Percentiles rank a stretch among this genome's conserved stretches.
Conservation (phyloP, 2,888 invertebrate genomes). For the Scaeva pyrastri region DNA sequence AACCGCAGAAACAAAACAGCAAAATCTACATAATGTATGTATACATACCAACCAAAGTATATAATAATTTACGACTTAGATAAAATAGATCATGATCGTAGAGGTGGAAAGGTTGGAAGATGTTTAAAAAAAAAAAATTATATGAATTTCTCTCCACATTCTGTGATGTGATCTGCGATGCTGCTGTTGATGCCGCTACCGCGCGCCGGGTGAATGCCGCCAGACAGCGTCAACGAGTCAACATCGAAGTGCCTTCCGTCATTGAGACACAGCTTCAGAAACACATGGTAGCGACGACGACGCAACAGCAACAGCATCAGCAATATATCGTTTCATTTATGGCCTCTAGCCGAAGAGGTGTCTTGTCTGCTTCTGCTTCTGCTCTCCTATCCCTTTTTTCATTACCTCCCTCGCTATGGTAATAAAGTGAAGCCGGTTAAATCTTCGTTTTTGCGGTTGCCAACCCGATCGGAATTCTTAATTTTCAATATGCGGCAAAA, state of each 20-base stretch:
- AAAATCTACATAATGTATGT: background rate
- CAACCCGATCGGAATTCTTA: background rate
- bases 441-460: conserved; percentile 22
- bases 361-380: conserved; percentile 7
- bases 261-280: background rate
- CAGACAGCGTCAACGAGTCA: background rate
- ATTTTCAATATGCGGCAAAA: background rate
- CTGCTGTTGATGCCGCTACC: background rate
- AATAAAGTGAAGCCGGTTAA: conserved; percentile 14
- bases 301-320: background rate
- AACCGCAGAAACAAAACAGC: conserved; percentile 2
- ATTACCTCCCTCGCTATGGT: background rate
- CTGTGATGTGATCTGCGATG: background rate
- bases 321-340: background rate
- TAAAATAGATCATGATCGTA: conserved; percentile 51
- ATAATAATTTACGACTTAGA: conserved; percentile 51
- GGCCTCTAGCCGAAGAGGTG: background rate
- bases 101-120: conserved; percentile 23
- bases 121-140: conserved; percentile 16
- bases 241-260: background rate
- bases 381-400: background rate
- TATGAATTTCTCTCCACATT: conserved; percentile 44
- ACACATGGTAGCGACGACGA: conserved; percentile 1
- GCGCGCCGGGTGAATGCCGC: too few species aligned
- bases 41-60: background rate